Conservation (phyloP, 1,140 invertebrate species). For the Drosophila navojoa region DNA sequence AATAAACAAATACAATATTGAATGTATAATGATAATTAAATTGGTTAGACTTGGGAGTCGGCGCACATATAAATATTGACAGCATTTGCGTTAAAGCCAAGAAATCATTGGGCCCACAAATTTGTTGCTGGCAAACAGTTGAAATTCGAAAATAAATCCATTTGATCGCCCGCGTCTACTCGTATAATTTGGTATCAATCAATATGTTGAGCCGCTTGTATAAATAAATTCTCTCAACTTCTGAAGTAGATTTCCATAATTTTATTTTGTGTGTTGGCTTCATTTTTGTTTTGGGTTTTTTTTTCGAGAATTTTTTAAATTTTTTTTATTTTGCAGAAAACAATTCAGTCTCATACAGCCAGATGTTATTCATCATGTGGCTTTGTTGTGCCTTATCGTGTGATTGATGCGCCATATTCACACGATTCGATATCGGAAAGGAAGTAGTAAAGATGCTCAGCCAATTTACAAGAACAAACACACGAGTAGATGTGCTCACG, state of each 20-base stretch:
- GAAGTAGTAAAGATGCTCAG: conserved; percentile 60
- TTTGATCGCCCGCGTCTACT: not conserved
- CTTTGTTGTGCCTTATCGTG: conserved; percentile 72
- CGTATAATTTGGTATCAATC: conserved; percentile 52
- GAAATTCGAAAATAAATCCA: conserved; percentile 3
- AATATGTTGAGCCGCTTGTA: conserved; percentile 37
- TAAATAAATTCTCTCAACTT: conserved; percentile 45
- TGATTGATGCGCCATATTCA: conserved; percentile 78
- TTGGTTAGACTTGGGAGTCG: not conserved
- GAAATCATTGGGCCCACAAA: conserved; percentile 4
- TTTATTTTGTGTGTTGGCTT: conserved; percentile 5
- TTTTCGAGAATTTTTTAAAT: conserved; percentile 1
- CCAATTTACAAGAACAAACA: conserved; percentile 37
- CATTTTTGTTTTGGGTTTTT: not conserved
- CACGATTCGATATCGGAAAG: conserved; percentile 68
- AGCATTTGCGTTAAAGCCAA: not conserved
- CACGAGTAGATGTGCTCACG: not conserved
- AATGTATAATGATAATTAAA: not conserved
- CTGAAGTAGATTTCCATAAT: conserved; percentile 73
- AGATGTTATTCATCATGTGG: conserved; percentile 77
- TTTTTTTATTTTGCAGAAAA: conserved; percentile 62
- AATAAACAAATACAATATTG: too few species aligned
- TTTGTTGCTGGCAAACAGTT: conserved; percentile 8
- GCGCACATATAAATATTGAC: conserved; percentile 2
- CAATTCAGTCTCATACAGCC: conserved; percentile 65